Percentiles rank a stretch among this genome's conserved stretches.
Conservation (phyloP, 2,888 invertebrate genomes). For the Zaprionus obscuricornis region DNA sequence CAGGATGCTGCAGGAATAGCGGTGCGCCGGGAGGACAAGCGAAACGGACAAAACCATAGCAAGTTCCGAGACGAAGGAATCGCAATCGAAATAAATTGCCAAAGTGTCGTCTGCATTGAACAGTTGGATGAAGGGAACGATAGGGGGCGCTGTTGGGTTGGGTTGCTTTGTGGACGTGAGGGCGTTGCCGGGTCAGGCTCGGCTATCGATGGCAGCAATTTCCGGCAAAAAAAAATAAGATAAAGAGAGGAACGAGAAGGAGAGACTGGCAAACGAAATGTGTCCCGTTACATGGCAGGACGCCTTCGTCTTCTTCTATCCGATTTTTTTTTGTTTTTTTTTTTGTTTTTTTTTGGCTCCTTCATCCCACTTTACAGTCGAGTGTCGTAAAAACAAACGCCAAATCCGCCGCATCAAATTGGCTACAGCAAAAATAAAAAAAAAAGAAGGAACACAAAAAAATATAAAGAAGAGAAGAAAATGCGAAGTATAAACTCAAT, state of each 20-base stretch:
- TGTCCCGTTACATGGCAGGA: slow-evolving; percentile 64
- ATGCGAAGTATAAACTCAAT: slow-evolving; percentile 57
- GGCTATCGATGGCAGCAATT: slow-evolving; percentile 76
- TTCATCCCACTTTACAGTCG: slow-evolving; percentile 24
- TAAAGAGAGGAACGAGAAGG: slow-evolving; percentile 18
- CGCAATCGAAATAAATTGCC: slow-evolving; percentile 73
- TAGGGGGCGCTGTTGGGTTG: slow-evolving; percentile 4
- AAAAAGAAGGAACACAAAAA: slow-evolving; percentile 6
- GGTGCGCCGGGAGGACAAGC: slow-evolving; percentile 15
- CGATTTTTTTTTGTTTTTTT: background rate
- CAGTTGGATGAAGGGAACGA: slow-evolving; percentile 8
- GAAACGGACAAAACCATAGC: slow-evolving; percentile 38
- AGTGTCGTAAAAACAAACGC: slow-evolving; percentile 73
- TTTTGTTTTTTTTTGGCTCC: no score
- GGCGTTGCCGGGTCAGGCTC: slow-evolving; percentile 35
- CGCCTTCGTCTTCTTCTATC: slow-evolving; percentile 31
- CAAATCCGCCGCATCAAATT: slow-evolving; percentile 73
- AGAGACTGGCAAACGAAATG: slow-evolving; percentile 30
- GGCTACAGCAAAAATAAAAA: slow-evolving; percentile 46
- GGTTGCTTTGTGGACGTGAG: slow-evolving; percentile 4
- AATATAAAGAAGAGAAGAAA: background rate
- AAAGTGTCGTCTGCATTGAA: slow-evolving; percentile 66
- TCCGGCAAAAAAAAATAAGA: slow-evolving; percentile 42
- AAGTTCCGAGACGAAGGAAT: slow-evolving; percentile 46
- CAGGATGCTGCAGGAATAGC: background rate